Conservation (phyloP, 2,888 invertebrate genomes). For the Melieria picta region DNA sequence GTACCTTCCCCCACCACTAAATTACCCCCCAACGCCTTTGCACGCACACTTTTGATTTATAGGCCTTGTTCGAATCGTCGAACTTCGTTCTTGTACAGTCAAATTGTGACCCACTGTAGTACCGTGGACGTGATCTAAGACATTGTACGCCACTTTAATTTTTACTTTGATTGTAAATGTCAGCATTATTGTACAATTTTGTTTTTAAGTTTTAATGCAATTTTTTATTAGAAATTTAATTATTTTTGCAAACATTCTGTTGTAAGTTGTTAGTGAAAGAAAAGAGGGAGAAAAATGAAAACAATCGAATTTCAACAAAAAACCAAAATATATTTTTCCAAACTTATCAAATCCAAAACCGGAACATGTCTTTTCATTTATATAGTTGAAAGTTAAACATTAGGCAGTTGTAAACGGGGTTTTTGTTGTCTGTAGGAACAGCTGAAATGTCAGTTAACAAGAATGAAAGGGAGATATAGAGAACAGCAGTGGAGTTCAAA, state of each 20-base stretch:
- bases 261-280: constrained; percentile 21
- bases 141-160: too few relatives aligned
- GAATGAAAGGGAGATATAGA: too few relatives aligned
- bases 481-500: too few relatives aligned
- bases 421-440: neutral
- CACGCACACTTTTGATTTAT: too few relatives aligned
- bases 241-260: constrained; percentile 18
- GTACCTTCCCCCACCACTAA: too few relatives aligned
- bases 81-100: too few relatives aligned
- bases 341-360: constrained; percentile 33
- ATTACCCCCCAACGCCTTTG: too few relatives aligned
- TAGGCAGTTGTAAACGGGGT: neutral
- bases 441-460: neutral
- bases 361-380: constrained; percentile 4
- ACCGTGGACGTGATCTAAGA: too few relatives aligned
- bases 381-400: neutral
- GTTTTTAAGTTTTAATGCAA: constrained; percentile 51
- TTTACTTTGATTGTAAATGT: too few relatives aligned
- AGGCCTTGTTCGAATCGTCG: too few relatives aligned
- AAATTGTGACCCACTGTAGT: too few relatives aligned
- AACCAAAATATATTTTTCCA: constrained; percentile 46
- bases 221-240: constrained; percentile 22
- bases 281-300: constrained; percentile 10
- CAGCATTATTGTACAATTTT: constrained; percentile 18
- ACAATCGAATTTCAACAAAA: constrained; percentile 57